phyloP scores from a whole-genome alignment of 2,113 vertebrate genomes.

The pig (Sus scrofa) region T2T-Sscrofa CM000815.6:41917501-41918000 shows the following conservation, averaged over 20 bases:
- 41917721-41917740: neutral
- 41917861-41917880: neutral
- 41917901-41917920: neutral
- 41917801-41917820: neutral
- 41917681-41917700: neutral
- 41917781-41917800: neutral
- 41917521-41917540: neutral
- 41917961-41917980: neutral
- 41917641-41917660: neutral
- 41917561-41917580: neutral
- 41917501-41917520: neutral
- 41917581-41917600: neutral
- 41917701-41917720: neutral
- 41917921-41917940: neutral
- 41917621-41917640: neutral
- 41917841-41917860: neutral
- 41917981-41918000: neutral
- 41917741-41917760: neutral
- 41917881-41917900: too few species aligned
- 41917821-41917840: neutral
- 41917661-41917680: neutral
- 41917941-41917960: neutral
- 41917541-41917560: neutral
- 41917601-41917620: constrained; percentile 7
- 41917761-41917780: too few species aligned